phyloP scores from a whole-genome alignment of 2,888 invertebrate species.

The Oxycera nigricornis region DNA sequence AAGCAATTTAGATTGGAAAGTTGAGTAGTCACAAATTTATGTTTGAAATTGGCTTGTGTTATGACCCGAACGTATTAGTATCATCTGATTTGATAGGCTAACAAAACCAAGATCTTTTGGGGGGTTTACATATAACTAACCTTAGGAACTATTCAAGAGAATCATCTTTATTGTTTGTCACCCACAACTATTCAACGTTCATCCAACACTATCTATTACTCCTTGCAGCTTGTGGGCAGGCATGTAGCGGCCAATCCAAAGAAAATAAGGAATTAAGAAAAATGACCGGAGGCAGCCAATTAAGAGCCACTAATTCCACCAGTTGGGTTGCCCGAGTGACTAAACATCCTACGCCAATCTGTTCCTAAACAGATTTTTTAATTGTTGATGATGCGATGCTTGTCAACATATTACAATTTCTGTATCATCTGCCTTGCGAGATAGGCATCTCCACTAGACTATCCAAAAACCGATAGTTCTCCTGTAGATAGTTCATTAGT shows the following conservation, averaged over 20 bases:
- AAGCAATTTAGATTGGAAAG: no score
- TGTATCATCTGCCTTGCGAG: conserved; percentile 7
- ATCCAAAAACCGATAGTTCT: conserved; percentile 15
- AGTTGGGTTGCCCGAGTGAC: conserved; percentile 2
- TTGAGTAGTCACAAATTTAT: no score
- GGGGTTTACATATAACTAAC: no score
- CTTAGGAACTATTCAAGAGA: no score
- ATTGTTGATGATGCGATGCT: conserved; percentile 30
- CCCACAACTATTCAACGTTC: background rate
- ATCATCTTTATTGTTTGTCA: no score
- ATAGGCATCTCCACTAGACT: background rate
- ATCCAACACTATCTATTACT: background rate
- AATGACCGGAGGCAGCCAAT: conserved; percentile 39
- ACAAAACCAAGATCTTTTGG: no score
- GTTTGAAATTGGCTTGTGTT: no score
- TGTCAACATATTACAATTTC: conserved; percentile 30
- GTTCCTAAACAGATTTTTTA: conserved; percentile 33
- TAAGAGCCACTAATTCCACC: conserved; percentile 22
- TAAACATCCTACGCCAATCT: conserved; percentile 28
- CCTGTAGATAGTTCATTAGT: conserved; percentile 29
- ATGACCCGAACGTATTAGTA: no score
- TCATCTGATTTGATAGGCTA: no score
- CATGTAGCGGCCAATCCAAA: background rate
- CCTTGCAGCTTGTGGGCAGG: no score
- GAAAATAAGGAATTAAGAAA: conserved; percentile 17